Evolutionary conservation across 2,113 vertebrate genomes (phyloP), one percentile per base, ranked within the genome.

Genomic region (Nycticryphes semicollaris): DNA sequence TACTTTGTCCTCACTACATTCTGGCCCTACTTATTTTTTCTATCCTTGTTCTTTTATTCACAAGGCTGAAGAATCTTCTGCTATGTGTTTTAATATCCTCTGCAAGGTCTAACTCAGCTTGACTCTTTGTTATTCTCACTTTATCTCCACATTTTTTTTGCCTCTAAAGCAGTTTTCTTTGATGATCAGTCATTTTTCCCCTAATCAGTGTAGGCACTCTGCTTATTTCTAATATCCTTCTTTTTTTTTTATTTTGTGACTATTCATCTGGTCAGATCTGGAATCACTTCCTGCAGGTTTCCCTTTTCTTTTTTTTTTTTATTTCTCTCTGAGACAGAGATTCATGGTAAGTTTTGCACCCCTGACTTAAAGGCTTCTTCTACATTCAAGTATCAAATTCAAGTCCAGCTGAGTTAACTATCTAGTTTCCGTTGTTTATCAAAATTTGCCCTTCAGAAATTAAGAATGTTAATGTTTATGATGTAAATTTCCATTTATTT

Each of bases 1-100:
- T 86, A 43, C 13, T 87, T 8, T 28, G 57, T 62, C 20, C n/a
- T 77, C 47, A 66, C 50, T 70, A 27, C 10, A 30, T 91, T 92
- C n/a, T 89, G 60, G 10, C 3, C n/a, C 6, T 70, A 21, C 39
- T 90, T 90, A 39, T 76, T 88, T 92, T 88, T 92, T 80, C 50
- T n/a, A 66, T 21, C 5, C 35, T 80, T 93, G 50, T 63, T 81
- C 64, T 84, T 96, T 78, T 81, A 84, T 87, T 84, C 56, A 84
- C 27, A 30, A 47, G 41, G 41, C 51, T 94, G 56, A 92, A 91
- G 72, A 78, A 89, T 89, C 76, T 92, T 93, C 72, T 87, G 59
- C 31, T 93, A 41, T 81, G 73, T 78, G 23, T 74, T 95, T 96
- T 91, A 96, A 96, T 96, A 93, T 87, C 74, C 87, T 94, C 91